These are phyloP conservation scores for Drosophila hydei DNA, from an alignment of 1,140 invertebrate genomes.

Conservation along the genomic window DNA sequence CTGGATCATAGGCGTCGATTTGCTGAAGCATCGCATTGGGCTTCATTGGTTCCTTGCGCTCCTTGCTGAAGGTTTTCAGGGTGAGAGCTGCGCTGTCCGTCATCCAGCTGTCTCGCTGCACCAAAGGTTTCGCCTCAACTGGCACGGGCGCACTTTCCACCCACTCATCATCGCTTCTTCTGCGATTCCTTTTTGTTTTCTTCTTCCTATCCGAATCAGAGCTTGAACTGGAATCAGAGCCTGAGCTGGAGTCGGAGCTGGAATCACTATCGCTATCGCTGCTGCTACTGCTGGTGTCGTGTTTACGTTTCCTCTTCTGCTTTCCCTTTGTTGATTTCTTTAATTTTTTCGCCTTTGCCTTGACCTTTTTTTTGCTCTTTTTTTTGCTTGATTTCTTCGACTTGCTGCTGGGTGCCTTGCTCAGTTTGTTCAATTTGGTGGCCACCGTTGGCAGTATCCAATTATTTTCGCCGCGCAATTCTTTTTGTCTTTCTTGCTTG, in stretches of 20 bases:
- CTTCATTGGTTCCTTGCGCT: constrained; percentile 84
- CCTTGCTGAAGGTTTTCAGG: constrained; percentile 84
- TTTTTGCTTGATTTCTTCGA: constrained; percentile 52
- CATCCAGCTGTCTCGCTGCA: constrained; percentile 86
- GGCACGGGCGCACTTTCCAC: constrained; percentile 47
- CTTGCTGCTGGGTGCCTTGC: constrained; percentile 29
- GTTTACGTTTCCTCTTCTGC: constrained; percentile 39
- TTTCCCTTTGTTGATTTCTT: constrained; percentile 62
- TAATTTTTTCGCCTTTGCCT: constrained; percentile 47
- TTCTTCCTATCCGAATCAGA: constrained; percentile 5
- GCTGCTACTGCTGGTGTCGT: constrained; percentile 35
- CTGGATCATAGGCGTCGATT: constrained; percentile 88
- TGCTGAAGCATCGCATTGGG: constrained; percentile 84
- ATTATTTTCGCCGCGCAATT: constrained; percentile 78
- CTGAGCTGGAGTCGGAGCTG: too few species aligned
- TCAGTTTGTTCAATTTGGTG: constrained; percentile 63
- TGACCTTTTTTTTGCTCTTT: constrained; percentile 69
- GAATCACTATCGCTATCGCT: too few species aligned
- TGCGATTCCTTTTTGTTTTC: constrained; percentile 45
- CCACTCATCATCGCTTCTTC: constrained; percentile 61
- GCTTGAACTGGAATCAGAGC: constrained; percentile 14
- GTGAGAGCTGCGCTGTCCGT: constrained; percentile 84
- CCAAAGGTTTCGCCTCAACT: not conserved
- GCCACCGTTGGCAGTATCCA: constrained; percentile 84
- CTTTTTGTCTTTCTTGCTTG: constrained; percentile 68